These are phyloP conservation scores for Propithecus perrieri DNA, from an alignment of 2,797 vertebrate species.

Conservation along the genomic window DNA sequence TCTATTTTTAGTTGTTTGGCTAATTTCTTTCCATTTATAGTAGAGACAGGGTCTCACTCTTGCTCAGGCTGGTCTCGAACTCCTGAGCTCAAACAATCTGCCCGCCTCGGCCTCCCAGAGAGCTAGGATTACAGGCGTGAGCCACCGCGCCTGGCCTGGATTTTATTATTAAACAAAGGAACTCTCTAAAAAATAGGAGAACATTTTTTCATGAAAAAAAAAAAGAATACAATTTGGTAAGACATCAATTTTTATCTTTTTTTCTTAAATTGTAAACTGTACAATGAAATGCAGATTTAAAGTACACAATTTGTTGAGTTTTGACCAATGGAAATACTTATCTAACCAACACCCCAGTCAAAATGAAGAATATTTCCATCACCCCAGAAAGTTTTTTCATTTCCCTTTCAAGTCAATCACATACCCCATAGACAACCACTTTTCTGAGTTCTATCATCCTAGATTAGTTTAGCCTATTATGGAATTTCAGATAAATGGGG, in stretches of 20 bases:
- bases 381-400: not conserved
- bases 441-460: not conserved
- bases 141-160: no score
- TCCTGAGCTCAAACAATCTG: no score
- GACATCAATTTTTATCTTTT: not conserved
- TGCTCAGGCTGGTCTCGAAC: no score
- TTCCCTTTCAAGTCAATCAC: not conserved
- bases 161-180: conserved; percentile 5
- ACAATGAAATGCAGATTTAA: not conserved
- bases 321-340: conserved; percentile 5
- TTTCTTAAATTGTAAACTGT: not conserved
- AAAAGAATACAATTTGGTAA: not conserved
- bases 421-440: not conserved
- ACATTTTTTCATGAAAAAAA: not conserved
- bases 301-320: not conserved
- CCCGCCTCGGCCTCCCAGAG: no score
- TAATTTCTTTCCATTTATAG: no score
- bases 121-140: no score
- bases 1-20: no score
- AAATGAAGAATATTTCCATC: not conserved
- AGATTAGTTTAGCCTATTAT: not conserved
- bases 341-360: not conserved
- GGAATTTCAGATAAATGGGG: not conserved
- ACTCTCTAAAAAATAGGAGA: not conserved
- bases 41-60: no score